Evolutionary conservation across 2,113 vertebrate species (phyloP).

Genomic region (Cebidichthys violaceus): DNA sequence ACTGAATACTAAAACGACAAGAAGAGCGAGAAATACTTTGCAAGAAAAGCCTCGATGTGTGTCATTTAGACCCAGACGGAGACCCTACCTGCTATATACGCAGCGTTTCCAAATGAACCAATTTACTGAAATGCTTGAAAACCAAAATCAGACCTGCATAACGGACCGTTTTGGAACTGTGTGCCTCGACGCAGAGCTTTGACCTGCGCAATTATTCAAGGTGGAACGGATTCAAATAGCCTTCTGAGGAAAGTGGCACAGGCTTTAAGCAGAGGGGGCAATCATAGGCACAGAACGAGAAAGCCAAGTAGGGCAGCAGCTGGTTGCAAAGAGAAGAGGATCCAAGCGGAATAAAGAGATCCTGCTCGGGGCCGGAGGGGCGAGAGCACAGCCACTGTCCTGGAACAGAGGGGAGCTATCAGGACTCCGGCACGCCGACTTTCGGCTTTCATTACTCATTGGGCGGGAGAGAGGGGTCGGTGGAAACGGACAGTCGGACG

Average conservation of each 20-base stretch:
- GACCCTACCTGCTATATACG: conserved; percentile 21
- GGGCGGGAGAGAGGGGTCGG: background rate
- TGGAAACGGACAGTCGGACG: conserved; percentile 15
- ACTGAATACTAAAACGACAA: conserved; percentile 55
- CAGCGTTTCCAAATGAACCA: conserved; percentile 65
- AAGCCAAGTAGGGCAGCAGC: conserved; percentile 67
- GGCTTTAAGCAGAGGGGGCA: conserved; percentile 53
- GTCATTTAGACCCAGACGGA: conserved; percentile 50
- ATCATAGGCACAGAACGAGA: conserved; percentile 56
- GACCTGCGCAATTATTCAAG: conserved; percentile 72
- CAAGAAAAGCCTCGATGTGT: conserved; percentile 60
- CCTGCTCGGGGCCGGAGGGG: conserved; percentile 34
- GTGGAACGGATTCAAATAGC: conserved; percentile 66
- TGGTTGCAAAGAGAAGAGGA: conserved; percentile 50
- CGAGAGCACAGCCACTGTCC: conserved; percentile 31
- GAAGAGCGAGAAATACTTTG: conserved; percentile 46
- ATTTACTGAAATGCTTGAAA: conserved; percentile 48
- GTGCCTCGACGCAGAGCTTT: conserved; percentile 43
- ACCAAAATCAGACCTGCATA: conserved; percentile 46
- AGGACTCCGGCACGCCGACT: conserved; percentile 32
- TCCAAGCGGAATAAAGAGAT: conserved; percentile 71
- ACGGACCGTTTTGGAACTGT: conserved; percentile 54
- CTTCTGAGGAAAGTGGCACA: conserved; percentile 61
- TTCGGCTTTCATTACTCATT: conserved; percentile 50
- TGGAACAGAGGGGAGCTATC: conserved; percentile 43